Evolutionary conservation across 2,888 invertebrate genomes (phyloP), one percentile per base, ranked within the genome.

Genomic region (Netelia virgata): DNA sequence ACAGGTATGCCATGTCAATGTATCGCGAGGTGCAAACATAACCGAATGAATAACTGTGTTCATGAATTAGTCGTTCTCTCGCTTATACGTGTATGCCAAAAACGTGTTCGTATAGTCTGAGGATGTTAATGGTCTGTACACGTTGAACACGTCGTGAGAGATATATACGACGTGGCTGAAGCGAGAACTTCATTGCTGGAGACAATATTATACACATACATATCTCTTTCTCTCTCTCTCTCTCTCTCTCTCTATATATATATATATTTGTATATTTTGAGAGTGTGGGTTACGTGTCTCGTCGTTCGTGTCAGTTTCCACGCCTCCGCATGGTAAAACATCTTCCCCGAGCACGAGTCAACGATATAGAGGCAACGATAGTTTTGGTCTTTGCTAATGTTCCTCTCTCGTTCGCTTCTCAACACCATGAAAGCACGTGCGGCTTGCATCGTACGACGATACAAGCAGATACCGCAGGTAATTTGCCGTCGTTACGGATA

Each of bases 401-500:
- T 79, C 61, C 23, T 73, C 43, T 41, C 57, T 47, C 18, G 55
- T 74, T 82, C 36, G 61, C 59, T 76, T 78, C 57, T 66, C 57
- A 53, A 14, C 20, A 66, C 28, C n/a, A 53, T 16, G 23, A 14
- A 55, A 64, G 41, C 59, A 72, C 75, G 50, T 28, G 66, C 68
- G 18, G 18, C 63, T 36, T 36, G 23, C 28, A n/a, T 28, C 73
- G n/a, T 59, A 50, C 57, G 68, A 70, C 69, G 86, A 86, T 86
- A 73, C 74, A 74, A 74, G n/a, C 84, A 59, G 86, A 88, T 86
- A 87, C 87, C 82, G 81, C 86, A 87, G 85, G 88, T 88, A 89
- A 90, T 90, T 88, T 86, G 86, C 85, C 86, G 69, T 85, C 88
- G 85, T 88, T 89, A 88, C 79, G 83, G 86, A 87, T 83, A 78